Evolutionary conservation across 2,888 invertebrate species (phyloP), one percentile per base, ranked within the genome.

Genomic region (Aphidius colemani): DNA sequence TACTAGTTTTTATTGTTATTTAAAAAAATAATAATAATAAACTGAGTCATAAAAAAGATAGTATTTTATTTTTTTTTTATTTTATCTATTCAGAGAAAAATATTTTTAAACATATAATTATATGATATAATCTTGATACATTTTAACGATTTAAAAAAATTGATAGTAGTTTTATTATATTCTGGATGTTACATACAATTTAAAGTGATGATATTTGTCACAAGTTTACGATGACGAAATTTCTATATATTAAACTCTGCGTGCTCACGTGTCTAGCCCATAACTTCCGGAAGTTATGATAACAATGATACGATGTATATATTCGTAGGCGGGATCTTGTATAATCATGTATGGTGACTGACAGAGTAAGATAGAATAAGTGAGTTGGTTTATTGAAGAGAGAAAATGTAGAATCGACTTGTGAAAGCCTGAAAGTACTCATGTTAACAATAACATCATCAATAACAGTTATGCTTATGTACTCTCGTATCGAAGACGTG

Each of bases 231-330:
- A 64, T 45, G 46, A 59, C 55, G 59, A 59, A 49, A 59, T 64
- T 55, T n/a, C 13, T 53, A 48, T n/a, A 58, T 53, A 43, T 53
- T 44, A 41, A 53, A 57, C 43, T 40, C 18, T 43, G 55, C 45
- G 45, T 30, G 30, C 30, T 30, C 65, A 61, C 65, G 63, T 66
- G 61, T 66, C 59, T 61, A 50, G 44, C 41, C 30, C 69, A 67
- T 67, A 67, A 69, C 69, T 69, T 67, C 65, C 66, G 61, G 56
- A 65, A 69, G 64, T 67, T 67, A 67, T 67, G 64, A 67, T 67
- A 69, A 69, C 66, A 67, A 67, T 66, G 65, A 67, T 66, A 65
- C 57, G 50, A 18, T 30, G 59, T 59, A 48, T 30, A 30, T 30
- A 30, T 30, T 30, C 5, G 30, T 30, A 30, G 30, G 30, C 30